Evolutionary conservation across 2,113 vertebrate species (phyloP).

Genomic region (Capra hircus): DNA sequence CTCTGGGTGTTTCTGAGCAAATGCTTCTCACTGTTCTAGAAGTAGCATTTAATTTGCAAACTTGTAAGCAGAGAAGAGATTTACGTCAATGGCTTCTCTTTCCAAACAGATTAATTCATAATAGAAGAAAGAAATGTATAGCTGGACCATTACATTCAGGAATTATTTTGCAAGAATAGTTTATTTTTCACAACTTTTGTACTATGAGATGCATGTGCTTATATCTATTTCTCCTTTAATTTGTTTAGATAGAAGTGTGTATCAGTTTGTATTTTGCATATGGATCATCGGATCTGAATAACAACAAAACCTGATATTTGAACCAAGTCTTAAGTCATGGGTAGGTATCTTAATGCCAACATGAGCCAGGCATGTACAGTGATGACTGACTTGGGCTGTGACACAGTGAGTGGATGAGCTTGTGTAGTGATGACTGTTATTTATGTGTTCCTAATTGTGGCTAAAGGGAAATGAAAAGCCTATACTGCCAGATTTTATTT

Average conservation of each 20-base stretch:
- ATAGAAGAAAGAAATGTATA: neutral
- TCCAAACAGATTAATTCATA: neutral
- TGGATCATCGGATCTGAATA: neutral
- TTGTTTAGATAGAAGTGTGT: neutral
- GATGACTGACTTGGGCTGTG: neutral
- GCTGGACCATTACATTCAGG: neutral
- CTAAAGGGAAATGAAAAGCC: neutral
- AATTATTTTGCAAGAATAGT: neutral
- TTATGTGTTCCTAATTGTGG: neutral
- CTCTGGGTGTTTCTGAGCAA: neutral
- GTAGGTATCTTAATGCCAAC: neutral
- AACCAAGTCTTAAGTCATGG: neutral
- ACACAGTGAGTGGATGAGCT: rapidly evolving
- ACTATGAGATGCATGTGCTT: neutral
- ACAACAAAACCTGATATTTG: neutral
- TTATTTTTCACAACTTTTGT: neutral
- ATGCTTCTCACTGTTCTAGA: neutral
- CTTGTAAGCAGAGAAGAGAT: neutral
- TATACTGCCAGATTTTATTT: neutral
- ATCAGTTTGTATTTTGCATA: neutral
- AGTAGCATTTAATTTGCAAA: neutral
- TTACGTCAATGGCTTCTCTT: neutral
- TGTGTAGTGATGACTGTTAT: too few relatives aligned
- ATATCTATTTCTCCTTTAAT: neutral
- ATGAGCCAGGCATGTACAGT: neutral